Evolutionary conservation across 2,888 invertebrate species (phyloP).

Genomic region (Epistrophe eligans): DNA sequence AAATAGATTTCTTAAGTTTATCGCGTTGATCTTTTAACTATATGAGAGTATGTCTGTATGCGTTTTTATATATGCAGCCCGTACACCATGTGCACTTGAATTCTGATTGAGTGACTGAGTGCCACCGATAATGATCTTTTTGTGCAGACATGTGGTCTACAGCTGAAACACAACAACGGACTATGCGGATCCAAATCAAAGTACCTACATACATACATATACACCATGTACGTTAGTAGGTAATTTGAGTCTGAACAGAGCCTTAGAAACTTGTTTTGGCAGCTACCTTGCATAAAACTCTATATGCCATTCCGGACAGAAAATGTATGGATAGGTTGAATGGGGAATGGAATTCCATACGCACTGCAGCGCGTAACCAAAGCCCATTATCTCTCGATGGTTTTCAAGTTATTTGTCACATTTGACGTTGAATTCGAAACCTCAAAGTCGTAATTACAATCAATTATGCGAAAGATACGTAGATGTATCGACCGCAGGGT

Average conservation of each 20-base stretch:
- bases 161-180: not conserved
- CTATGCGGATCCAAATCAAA: conserved; percentile 12
- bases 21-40: conserved; percentile 6
- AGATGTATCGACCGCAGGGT: not conserved
- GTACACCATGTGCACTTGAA: conserved; percentile 56
- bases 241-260: conserved; percentile 6
- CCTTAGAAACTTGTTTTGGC: conserved; percentile 52
- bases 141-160: conserved; percentile 69
- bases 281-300: conserved; percentile 5
- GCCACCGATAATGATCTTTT: conserved; percentile 64
- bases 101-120: conserved; percentile 70
- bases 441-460: conserved; percentile 50
- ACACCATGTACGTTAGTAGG: no score
- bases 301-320: not conserved
- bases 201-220: not conserved
- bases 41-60: no score
- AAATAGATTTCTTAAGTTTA: conserved; percentile 57
- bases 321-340: conserved; percentile 31
- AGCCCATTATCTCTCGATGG: conserved; percentile 56
- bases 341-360: conserved; percentile 50
- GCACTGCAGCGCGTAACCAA: conserved; percentile 62
- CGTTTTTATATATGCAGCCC: not conserved
- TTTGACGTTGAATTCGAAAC: conserved; percentile 63
- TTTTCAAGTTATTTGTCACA: conserved; percentile 69
- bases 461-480: conserved; percentile 58